These are phyloP conservation scores for Excalfactoria chinensis DNA, from an alignment of 2,113 vertebrate genomes.

Conservation along the genomic window DNA sequence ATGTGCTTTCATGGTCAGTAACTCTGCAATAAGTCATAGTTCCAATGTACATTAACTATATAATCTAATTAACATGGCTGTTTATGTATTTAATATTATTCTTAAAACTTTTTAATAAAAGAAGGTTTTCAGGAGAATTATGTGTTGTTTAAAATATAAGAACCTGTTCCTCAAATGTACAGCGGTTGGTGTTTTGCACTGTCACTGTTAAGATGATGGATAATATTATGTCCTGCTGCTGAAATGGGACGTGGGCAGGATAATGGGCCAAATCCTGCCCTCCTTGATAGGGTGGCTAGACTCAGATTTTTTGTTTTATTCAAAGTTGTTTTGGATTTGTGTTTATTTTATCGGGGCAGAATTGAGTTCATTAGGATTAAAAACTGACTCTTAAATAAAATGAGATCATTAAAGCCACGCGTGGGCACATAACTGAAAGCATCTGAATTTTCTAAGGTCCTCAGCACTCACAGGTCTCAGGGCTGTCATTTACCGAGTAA, in stretches of 20 bases:
- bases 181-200: constrained; percentile 21
- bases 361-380: not conserved
- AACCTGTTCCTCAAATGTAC: constrained; percentile 43
- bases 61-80: constrained; percentile 79
- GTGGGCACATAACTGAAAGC: not conserved
- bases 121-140: constrained; percentile 71
- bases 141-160: constrained; percentile 59
- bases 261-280: not conserved
- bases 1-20: constrained; percentile 77
- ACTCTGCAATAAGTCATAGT: constrained; percentile 69
- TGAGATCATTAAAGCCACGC: not conserved
- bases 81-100: constrained; percentile 76
- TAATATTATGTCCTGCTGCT: constrained; percentile 12
- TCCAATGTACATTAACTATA: constrained; percentile 74
- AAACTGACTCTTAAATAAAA: not conserved
- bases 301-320: not conserved
- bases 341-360: not conserved
- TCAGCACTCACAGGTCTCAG: not conserved
- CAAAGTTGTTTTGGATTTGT: not conserved
- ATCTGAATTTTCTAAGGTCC: constrained; percentile 18
- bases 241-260: constrained; percentile 10
- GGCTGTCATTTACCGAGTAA: not conserved
- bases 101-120: constrained; percentile 75
- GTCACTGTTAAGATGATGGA: constrained; percentile 15
- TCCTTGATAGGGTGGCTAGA: not conserved